Evolutionary conservation across 2,113 vertebrate species (phyloP).

Genomic region (Rutilus rutilus): DNA sequence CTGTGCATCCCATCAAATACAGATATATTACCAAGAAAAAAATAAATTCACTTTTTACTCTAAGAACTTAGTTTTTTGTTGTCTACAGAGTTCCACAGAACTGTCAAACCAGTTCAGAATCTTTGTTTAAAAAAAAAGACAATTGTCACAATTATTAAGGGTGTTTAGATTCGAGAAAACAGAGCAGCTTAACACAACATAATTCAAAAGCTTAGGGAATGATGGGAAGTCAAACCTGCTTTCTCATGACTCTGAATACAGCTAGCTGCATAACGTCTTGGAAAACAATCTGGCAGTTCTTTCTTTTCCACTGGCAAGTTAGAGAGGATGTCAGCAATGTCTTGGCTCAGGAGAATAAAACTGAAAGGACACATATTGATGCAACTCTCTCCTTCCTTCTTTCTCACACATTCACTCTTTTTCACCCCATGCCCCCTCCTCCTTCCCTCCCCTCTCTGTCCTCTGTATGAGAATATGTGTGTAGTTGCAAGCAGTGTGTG

Average conservation of each 20-base stretch:
- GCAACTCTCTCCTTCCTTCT: background rate
- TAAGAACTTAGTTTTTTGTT: background rate
- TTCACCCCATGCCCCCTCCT: background rate
- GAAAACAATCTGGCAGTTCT: slow-evolving; percentile 37
- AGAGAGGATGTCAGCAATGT: slow-evolving; percentile 38
- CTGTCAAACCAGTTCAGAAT: background rate
- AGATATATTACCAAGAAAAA: background rate
- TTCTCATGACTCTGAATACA: slow-evolving; percentile 23
- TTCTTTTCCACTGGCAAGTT: slow-evolving; percentile 34
- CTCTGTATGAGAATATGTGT: background rate
- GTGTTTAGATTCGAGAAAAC: slow-evolving; percentile 19
- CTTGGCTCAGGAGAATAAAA: slow-evolving; percentile 40
- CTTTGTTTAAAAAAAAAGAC: slow-evolving; percentile 5
- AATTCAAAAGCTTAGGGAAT: slow-evolving; percentile 43
- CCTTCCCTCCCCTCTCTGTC: background rate
- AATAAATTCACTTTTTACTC: slow-evolving; percentile 1
- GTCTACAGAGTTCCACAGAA: slow-evolving; percentile 7
- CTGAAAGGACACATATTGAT: slow-evolving; percentile 32
- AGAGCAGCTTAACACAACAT: slow-evolving; percentile 36
- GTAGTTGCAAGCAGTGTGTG: background rate
- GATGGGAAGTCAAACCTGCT: slow-evolving; percentile 18
- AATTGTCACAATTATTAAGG: slow-evolving; percentile 30
- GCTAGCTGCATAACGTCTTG: background rate
- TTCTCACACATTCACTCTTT: slow-evolving; percentile 13
- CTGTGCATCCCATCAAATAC: background rate